These are phyloP conservation scores for Erebia ligea DNA, from an alignment of 2,888 invertebrate genomes.

Conservation along the genomic window DNA sequence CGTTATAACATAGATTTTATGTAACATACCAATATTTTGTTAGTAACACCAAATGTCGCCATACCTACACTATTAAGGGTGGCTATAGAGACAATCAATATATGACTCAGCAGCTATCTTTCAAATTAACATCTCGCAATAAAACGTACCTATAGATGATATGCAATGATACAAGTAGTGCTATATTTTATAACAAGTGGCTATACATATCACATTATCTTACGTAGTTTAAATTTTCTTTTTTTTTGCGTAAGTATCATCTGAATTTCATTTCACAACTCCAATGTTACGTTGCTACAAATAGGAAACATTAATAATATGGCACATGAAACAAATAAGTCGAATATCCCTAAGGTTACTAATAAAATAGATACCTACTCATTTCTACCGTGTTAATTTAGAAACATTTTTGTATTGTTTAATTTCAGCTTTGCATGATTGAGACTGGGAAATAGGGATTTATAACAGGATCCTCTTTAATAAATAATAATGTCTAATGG, in stretches of 20 bases:
- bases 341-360: conserved; percentile 40
- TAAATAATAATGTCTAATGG: too few species aligned
- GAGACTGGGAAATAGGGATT: not conserved
- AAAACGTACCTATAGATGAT: conserved; percentile 56
- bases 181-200: conserved; percentile 78
- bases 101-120: conserved; percentile 20
- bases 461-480: not conserved
- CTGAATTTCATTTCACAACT: conserved; percentile 79
- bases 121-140: conserved; percentile 17
- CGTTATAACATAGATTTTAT: too few species aligned
- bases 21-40: not conserved
- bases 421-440: not conserved
- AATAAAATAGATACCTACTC: conserved; percentile 11
- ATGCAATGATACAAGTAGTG: conserved; percentile 79
- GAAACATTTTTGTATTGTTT: not conserved
- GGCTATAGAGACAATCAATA: conserved; percentile 7
- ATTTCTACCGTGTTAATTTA: conserved; percentile 10
- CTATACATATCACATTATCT: conserved; percentile 80
- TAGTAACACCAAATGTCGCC: conserved; percentile 21
- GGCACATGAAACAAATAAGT: conserved; percentile 73
- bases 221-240: conserved; percentile 76
- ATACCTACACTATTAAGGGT: conserved; percentile 8
- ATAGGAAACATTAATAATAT: conserved; percentile 69
- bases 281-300: conserved; percentile 67
- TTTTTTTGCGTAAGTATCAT: conserved; percentile 59